These are phyloP conservation scores for Labroides dimidiatus DNA, from an alignment of 2,797 vertebrate genomes.

Conservation along the genomic window DNA sequence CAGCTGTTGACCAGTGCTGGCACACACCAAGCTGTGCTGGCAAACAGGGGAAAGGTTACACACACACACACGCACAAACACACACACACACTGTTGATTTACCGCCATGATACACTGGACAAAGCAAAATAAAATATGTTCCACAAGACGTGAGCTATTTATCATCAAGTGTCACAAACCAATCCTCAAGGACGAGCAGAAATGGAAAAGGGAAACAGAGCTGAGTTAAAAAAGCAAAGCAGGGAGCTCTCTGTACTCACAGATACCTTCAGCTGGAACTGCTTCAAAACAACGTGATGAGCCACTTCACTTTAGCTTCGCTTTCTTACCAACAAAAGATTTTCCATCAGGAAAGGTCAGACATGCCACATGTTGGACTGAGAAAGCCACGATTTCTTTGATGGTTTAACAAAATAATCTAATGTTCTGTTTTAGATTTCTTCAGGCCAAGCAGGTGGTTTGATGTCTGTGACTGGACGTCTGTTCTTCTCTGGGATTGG, in stretches of 20 bases:
- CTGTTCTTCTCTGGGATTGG: conserved; percentile 20
- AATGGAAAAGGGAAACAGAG: conserved; percentile 56
- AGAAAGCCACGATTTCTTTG: neutral
- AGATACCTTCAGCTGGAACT: neutral
- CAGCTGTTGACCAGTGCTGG: conserved; percentile 75
- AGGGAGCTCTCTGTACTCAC: neutral
- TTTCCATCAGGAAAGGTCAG: conserved; percentile 9
- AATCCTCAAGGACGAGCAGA: conserved; percentile 77
- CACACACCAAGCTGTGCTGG: conserved; percentile 62
- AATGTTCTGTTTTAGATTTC: conserved; percentile 5
- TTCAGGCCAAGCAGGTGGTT: conserved; percentile 14
- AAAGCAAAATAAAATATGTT: conserved; percentile 80
- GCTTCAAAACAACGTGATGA: neutral
- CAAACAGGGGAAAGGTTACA: conserved; percentile 62
- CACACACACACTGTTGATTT: conserved; percentile 77
- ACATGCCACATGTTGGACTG: neutral
- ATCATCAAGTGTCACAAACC: conserved; percentile 74
- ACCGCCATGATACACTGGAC: conserved; percentile 75
- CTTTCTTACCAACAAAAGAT: conserved; percentile 4
- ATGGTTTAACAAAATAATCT: too few relatives aligned
- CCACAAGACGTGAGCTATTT: conserved; percentile 64
- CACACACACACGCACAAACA: too few relatives aligned
- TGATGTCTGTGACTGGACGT: conserved; percentile 10
- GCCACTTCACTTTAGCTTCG: neutral
- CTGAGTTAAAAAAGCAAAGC: conserved; percentile 65